Percentiles rank a stretch among this genome's conserved stretches.
phyloP scores from a whole-genome alignment of 2,797 vertebrate genomes.

The Tolypeutes matacus region DNA sequence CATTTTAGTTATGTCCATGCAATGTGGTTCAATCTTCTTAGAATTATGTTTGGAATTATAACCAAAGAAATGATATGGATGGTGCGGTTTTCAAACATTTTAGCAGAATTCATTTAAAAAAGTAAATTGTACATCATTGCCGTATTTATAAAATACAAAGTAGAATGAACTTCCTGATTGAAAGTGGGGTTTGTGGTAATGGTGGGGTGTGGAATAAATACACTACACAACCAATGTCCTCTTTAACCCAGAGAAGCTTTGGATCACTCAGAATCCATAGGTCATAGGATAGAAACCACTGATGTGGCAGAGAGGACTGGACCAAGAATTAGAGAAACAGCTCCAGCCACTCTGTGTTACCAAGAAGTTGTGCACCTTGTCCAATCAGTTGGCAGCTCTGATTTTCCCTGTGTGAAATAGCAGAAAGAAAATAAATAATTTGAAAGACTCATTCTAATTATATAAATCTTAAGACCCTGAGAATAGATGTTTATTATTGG shows the following conservation, averaged over 20 bases:
- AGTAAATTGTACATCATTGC: neutral
- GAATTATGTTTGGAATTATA: neutral
- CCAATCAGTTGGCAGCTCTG: neutral
- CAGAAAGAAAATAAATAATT: neutral
- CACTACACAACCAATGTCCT: too few relatives aligned
- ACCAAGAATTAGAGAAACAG: neutral
- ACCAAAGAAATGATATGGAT: neutral
- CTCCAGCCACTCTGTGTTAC: neutral
- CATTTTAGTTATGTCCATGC: neutral
- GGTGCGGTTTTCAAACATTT: neutral
- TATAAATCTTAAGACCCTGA: constrained; percentile 3
- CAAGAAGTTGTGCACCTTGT: neutral
- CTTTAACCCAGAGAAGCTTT: neutral
- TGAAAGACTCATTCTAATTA: neutral
- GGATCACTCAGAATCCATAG: neutral
- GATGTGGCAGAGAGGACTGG: neutral
- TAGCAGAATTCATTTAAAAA: constrained; percentile 25
- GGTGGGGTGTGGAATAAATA: rapidly evolving
- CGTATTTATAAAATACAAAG: neutral
- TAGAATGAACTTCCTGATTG: neutral
- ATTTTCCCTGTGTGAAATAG: neutral
- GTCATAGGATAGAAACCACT: neutral
- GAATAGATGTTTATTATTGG: neutral
- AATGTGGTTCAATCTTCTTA: constrained; percentile 9
- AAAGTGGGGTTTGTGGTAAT: neutral